These are phyloP conservation scores for Lacanobia oleracea DNA, from an alignment of 2,888 invertebrate genomes.

Conservation along the genomic window DNA sequence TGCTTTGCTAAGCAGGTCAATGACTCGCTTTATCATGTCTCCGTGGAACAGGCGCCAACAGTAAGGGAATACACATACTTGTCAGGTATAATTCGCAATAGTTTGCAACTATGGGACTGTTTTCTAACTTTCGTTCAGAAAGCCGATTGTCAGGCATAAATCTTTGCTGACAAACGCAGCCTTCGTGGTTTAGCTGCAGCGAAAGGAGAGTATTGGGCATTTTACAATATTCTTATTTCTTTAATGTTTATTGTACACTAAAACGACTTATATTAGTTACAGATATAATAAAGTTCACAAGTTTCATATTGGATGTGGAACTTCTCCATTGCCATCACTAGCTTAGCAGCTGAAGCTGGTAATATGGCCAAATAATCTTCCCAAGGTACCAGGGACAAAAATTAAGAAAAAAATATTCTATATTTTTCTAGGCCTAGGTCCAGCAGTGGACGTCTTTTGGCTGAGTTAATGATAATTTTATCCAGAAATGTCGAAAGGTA, in stretches of 20 bases:
- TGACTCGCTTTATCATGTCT: slow-evolving; percentile 63
- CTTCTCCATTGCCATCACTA: too few relatives aligned
- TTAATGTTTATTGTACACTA: too few relatives aligned
- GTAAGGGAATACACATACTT: slow-evolving; percentile 28
- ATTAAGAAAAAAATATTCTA: too few relatives aligned
- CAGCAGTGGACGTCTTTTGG: too few relatives aligned
- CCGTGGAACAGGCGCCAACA: slow-evolving; percentile 36
- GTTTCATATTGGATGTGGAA: background rate
- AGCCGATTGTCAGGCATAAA: background rate
- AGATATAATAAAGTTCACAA: too few relatives aligned
- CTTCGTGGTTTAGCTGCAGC: background rate
- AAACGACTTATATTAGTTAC: too few relatives aligned
- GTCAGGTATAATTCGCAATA: slow-evolving; percentile 18
- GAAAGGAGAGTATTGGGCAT: background rate
- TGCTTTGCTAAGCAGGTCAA: slow-evolving; percentile 65
- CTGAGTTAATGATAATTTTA: background rate
- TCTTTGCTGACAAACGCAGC: background rate
- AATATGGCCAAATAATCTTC: background rate
- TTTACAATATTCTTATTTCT: background rate
- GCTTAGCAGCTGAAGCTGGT: background rate
- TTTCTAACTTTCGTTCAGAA: slow-evolving; percentile 25
- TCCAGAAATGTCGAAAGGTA: background rate
- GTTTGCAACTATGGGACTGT: background rate
- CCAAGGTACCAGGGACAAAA: background rate
- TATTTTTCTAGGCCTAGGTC: too few relatives aligned